Conservation (phyloP, 92 coral and sea anemone species). For the Phymanthus crucifer region DNA sequence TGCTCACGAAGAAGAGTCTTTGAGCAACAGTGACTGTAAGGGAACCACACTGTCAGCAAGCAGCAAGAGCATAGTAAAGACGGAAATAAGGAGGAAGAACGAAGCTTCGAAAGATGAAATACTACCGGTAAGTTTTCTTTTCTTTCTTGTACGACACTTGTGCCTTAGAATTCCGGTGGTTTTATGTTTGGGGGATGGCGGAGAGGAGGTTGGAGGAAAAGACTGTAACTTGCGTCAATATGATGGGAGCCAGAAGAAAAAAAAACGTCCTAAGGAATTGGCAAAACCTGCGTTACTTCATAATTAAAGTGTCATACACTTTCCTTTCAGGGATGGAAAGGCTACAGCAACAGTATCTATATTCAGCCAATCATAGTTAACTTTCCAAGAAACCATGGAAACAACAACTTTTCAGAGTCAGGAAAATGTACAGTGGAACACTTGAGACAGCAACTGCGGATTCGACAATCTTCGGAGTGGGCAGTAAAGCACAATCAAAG, state of each 20-base stretch:
- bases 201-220: too few relatives aligned
- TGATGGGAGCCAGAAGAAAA: too few relatives aligned
- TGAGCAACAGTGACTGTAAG: neutral
- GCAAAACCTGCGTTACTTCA: too few relatives aligned
- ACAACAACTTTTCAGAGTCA: neutral
- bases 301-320: neutral
- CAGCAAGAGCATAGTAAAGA: neutral
- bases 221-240: too few relatives aligned
- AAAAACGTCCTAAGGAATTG: too few relatives aligned
- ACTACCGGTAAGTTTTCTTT: constrained; percentile 4
- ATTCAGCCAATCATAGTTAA: constrained; percentile 74
- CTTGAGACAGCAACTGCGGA: constrained; percentile 52
- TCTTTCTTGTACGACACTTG: neutral
- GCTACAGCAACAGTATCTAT: constrained; percentile 74
- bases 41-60: neutral
- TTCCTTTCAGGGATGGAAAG: constrained; percentile 73
- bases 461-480: constrained; percentile 70
- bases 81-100: neutral
- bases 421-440: constrained; percentile 45
- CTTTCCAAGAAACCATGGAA: constrained; percentile 23
- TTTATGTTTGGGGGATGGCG: too few relatives aligned
- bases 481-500: constrained; percentile 68
- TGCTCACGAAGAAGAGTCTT: neutral
- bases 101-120: neutral
- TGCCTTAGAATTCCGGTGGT: too few relatives aligned